Evolutionary conservation across 2,797 vertebrate species (phyloP), one percentile per base, ranked within the genome.

Genomic region (Mus caroli): DNA sequence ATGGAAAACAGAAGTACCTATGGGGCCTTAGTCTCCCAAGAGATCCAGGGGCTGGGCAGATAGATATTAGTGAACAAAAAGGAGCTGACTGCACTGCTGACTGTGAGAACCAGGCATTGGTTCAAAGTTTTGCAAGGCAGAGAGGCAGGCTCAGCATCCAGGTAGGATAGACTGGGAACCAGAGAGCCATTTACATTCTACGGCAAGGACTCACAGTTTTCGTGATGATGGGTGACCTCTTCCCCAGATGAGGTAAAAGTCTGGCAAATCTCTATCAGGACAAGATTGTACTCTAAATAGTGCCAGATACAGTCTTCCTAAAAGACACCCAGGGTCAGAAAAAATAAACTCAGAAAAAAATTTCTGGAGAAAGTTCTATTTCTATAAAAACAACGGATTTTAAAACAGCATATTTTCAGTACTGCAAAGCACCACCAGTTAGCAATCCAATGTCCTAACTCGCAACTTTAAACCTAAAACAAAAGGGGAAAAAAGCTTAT

Each of bases 131-230:
- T 54, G 28, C 40, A 62, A 19, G 54, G 62, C 28, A 37, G 4
- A 4, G 0, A 5, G 40, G 50, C 37, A 62, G 56, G 22, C 46
- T n/a, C 26, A 80, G 50, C 54, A 40, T 0, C 26, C 67, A 64
- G 43, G 1, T 2, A 46, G 40, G 40, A 62, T 1, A 75, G 15
- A 26, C 1, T 17, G 3, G 28, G 5, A 2, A 8, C 13, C 43
- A 15, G 2, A n/a, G 6, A 83, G 43, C 2, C 1, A n/a, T 2
- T 1, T 7, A 22, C 37, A 1, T 3, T 24, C 52, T 9, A 9
- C 20, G 50, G n/a, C 50, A 19, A n/a, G 8, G 13, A 20, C 4
- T 69, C 31, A 26, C 0, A 0, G 13, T 19, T 56, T 14, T 60
- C 12, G 1, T 3, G 12, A 54, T 52, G 24, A 5, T 5, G 6